These are phyloP conservation scores for Anthopleura sola DNA, from an alignment of 64 coral and sea anemone genomes.

Conservation along the genomic window DNA sequence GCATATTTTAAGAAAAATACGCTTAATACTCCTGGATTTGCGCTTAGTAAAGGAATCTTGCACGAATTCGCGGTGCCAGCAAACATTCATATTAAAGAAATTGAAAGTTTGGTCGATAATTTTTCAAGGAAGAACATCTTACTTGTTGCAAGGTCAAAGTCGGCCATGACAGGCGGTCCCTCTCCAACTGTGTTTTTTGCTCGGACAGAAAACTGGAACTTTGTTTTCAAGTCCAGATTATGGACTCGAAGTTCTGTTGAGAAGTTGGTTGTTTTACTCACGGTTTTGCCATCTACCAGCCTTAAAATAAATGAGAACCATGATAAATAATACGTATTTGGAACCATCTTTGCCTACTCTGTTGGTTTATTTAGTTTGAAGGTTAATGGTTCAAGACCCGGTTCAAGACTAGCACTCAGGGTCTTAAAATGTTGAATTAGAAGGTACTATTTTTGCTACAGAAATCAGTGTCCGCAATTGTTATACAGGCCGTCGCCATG, in stretches of 20 bases:
- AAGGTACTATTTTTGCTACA: too few species aligned
- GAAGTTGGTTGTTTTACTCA: slow-evolving; percentile 29
- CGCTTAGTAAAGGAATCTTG: too few species aligned
- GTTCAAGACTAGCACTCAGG: too few species aligned
- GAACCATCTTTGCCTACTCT: too few species aligned
- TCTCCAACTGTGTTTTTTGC: slow-evolving; percentile 65
- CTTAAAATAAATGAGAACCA: not conserved
- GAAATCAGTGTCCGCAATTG: too few species aligned
- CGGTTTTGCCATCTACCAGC: slow-evolving; percentile 14
- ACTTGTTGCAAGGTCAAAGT: slow-evolving; percentile 69
- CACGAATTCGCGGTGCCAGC: too few species aligned
- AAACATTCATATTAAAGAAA: too few species aligned
- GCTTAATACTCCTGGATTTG: not conserved
- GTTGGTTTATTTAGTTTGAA: too few species aligned
- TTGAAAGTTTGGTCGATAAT: too few species aligned
- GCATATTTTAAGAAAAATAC: not conserved
- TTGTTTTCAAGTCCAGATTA: slow-evolving; percentile 33
- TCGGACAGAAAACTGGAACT: slow-evolving; percentile 61
- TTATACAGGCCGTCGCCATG: too few species aligned
- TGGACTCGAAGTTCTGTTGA: slow-evolving; percentile 30
- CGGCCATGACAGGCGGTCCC: slow-evolving; percentile 57
- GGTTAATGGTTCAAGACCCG: too few species aligned
- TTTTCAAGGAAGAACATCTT: not conserved
- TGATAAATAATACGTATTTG: not conserved
- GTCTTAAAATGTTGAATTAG: too few species aligned